Conservation (phyloP, 2,888 invertebrate genomes). For the Orthosia gothica region DNA sequence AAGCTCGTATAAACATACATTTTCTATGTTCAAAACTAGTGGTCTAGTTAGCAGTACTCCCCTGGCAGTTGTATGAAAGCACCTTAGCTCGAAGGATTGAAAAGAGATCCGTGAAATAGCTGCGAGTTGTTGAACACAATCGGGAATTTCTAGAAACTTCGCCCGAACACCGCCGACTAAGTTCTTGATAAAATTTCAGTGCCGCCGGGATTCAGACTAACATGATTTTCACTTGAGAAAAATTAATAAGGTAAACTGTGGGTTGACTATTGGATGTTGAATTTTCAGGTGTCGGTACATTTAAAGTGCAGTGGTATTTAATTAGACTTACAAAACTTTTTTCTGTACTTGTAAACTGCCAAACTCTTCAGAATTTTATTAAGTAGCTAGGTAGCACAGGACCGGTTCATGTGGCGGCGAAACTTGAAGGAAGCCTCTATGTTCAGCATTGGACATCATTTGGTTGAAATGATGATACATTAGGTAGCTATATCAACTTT, state of each 20-base stretch:
- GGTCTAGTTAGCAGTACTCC: neutral
- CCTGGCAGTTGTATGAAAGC: conserved; percentile 18
- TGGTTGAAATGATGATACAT: too few species aligned
- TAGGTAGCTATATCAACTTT: too few species aligned
- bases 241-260: conserved; percentile 35
- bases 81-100: conserved; percentile 50
- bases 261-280: neutral
- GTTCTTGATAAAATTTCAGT: conserved; percentile 68
- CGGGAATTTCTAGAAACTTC: conserved; percentile 62
- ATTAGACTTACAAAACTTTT: neutral
- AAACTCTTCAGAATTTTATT: neutral
- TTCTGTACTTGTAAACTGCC: neutral
- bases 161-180: conserved; percentile 46
- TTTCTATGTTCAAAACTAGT: neutral
- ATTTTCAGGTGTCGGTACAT: neutral
- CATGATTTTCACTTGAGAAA: conserved; percentile 45
- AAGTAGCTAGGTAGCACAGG: too few species aligned
- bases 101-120: conserved; percentile 65
- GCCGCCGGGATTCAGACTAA: conserved; percentile 36
- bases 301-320: neutral
- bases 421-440: too few species aligned
- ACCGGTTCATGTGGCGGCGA: too few species aligned
- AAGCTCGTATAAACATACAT: neutral
- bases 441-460: too few species aligned
- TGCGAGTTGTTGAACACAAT: conserved; percentile 67